These are phyloP conservation scores for Perccottus glenii DNA, from an alignment of 2,113 vertebrate species.

Conservation along the genomic window DNA sequence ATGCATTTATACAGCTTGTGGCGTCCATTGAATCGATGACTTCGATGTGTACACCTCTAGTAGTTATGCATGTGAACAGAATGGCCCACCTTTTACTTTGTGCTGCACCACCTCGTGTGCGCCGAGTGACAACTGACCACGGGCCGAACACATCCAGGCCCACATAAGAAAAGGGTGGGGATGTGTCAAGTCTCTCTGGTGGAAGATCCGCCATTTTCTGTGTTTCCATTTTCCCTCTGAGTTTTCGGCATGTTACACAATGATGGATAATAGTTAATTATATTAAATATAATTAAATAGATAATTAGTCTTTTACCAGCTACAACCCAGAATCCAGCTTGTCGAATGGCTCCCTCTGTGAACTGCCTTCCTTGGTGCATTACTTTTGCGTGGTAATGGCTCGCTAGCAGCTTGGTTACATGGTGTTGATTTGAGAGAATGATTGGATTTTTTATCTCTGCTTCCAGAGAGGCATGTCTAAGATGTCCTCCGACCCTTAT, in stretches of 20 bases:
- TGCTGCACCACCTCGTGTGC: background rate
- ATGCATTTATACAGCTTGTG: constrained; percentile 12
- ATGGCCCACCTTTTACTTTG: constrained; percentile 10
- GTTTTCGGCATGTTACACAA: constrained; percentile 17
- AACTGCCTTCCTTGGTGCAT: constrained; percentile 21
- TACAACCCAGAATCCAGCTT: constrained; percentile 28
- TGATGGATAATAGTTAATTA: constrained; percentile 14
- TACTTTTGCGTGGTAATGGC: constrained; percentile 9
- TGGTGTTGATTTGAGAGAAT: constrained; percentile 19
- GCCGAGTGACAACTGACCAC: constrained; percentile 7
- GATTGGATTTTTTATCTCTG: constrained; percentile 11
- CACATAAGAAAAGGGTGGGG: constrained; percentile 14
- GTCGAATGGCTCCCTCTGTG: background rate
- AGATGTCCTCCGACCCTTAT: background rate
- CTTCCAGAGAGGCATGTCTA: background rate
- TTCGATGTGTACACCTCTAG: constrained; percentile 21
- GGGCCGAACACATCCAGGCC: constrained; percentile 29
- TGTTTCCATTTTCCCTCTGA: constrained; percentile 1
- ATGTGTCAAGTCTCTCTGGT: background rate
- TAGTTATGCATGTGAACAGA: constrained; percentile 21
- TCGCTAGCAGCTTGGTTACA: background rate
- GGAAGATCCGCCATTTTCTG: constrained; percentile 20
- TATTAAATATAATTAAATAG: no score
- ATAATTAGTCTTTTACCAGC: constrained; percentile 17
- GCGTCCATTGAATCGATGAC: constrained; percentile 12